phyloP scores from a whole-genome alignment of 2,113 vertebrate genomes.

The Oryzias melastigma region DNA sequence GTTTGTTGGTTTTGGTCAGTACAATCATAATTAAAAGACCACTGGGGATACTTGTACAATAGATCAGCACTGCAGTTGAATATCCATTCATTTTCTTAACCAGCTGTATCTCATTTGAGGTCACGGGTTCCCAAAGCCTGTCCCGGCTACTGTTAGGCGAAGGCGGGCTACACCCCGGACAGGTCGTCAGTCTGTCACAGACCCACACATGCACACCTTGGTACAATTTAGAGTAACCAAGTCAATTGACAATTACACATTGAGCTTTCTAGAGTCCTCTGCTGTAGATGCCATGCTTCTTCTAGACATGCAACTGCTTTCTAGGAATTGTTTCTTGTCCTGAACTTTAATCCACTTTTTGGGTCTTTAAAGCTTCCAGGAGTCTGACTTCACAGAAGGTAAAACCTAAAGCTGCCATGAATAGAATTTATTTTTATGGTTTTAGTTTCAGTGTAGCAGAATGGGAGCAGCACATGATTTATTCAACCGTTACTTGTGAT shows the following conservation, averaged over 20 bases:
- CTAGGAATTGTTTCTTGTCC: background rate
- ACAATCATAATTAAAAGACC: too few species aligned
- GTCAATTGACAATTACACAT: background rate
- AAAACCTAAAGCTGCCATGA: conserved; percentile 3
- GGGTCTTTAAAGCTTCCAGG: conserved; percentile 36
- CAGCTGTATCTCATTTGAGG: too few species aligned
- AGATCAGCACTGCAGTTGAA: too few species aligned
- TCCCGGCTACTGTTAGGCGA: too few species aligned
- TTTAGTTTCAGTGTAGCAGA: background rate
- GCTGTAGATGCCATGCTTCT: conserved; percentile 2
- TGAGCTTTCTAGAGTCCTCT: conserved; percentile 9
- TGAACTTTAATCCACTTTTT: conserved; percentile 15
- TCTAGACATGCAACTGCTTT: background rate
- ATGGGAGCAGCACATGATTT: background rate
- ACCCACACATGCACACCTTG: too few species aligned
- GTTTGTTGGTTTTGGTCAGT: too few species aligned
- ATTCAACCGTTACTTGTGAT: conserved; percentile 1
- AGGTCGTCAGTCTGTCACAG: too few species aligned
- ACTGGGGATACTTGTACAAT: too few species aligned
- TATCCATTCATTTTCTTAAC: too few species aligned
- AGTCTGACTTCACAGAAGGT: conserved; percentile 28
- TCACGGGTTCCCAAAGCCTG: too few species aligned
- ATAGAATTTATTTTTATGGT: background rate
- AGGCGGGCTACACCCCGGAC: too few species aligned
- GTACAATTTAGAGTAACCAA: too few species aligned